Base-by-base conservation (phyloP, 2,113 vertebrate genomes). In the Rutilus rutilus region DNA sequence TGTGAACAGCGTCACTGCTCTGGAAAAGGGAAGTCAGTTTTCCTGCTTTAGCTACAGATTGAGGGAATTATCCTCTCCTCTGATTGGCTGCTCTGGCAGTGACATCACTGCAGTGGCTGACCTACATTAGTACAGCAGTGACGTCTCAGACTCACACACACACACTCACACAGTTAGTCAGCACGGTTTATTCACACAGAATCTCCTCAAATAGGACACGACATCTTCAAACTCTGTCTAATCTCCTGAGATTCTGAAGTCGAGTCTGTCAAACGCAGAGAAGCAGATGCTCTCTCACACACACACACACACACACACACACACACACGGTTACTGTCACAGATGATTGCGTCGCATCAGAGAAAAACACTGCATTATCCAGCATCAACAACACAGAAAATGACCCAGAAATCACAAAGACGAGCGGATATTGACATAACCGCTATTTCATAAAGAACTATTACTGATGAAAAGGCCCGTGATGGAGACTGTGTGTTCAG, bases 61-160 rank as follows among this genome's bases (percentile, higher is more conserved):
- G 6, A 21, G 54, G 54, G 19, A 57, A 21, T 15, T 15, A 25
- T 59, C 65, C 54, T 82, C 39, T 74, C 65, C 39, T 74, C 19
- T 78, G 78, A 89, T 85, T 87, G 88, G 88, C 73, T 74, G 75
- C n/a, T 82, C 69, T n/a, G 82, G 50, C 17, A 50, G 19, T 87
- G 74, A 87, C 83, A 76, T 85, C 88, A 85, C 52, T 50, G 6
- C 27, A 17, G 79, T 54, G 57, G 78, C 76, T 80, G 86, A 85
- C 87, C 87, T 86, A 88, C 76, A 84, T 85, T 82, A 83, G 60
- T 36, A 12, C 54, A 57, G 54, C 54, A 57, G 54, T 21, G 54
- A 73, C 64, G 75, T 89, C 54, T 21, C 82, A 86, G 82, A 30
- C 59, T 73, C 25, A 2, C 19, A 12, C 69, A n/a, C 10, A 45